Conservation (phyloP, 2,797 vertebrate species). For the Scolopax bukidnonensis region DNA sequence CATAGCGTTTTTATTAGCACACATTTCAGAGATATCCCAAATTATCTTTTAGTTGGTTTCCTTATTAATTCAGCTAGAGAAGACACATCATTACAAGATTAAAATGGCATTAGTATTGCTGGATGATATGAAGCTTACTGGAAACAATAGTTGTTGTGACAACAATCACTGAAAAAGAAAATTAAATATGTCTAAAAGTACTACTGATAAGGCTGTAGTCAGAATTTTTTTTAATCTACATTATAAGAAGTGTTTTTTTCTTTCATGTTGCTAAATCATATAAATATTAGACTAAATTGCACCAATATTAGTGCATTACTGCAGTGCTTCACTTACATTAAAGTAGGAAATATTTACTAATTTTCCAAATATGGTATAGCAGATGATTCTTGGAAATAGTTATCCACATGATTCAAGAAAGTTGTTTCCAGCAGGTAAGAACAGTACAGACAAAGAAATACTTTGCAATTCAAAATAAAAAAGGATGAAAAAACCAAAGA, state of each 20-base stretch:
- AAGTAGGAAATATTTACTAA: slow-evolving; percentile 16
- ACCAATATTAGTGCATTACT: background rate
- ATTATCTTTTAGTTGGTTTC: slow-evolving; percentile 66
- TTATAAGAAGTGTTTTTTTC: slow-evolving; percentile 48
- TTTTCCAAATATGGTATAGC: slow-evolving; percentile 8
- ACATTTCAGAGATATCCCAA: slow-evolving; percentile 48
- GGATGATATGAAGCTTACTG: slow-evolving; percentile 60
- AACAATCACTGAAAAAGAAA: slow-evolving; percentile 71
- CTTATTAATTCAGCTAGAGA: slow-evolving; percentile 70
- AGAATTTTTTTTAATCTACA: slow-evolving; percentile 63
- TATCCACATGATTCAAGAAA: background rate
- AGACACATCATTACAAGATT: slow-evolving; percentile 65
- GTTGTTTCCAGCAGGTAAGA: slow-evolving; percentile 34
- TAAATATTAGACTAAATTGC: slow-evolving; percentile 43
- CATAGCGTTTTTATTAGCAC: slow-evolving; percentile 52
- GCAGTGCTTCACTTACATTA: slow-evolving; percentile 1
- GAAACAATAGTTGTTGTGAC: slow-evolving; percentile 73
- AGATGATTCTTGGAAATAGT: slow-evolving; percentile 26
- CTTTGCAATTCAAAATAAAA: slow-evolving; percentile 61
- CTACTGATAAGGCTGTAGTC: slow-evolving; percentile 59
- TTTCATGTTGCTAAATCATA: background rate
- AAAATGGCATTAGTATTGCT: slow-evolving; percentile 66
- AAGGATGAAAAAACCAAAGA: background rate
- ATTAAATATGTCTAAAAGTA: slow-evolving; percentile 66
- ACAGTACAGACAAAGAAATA: slow-evolving; percentile 31